These are phyloP conservation scores for Campoletis raptor DNA, from an alignment of 2,888 invertebrate species.

Conservation along the genomic window DNA sequence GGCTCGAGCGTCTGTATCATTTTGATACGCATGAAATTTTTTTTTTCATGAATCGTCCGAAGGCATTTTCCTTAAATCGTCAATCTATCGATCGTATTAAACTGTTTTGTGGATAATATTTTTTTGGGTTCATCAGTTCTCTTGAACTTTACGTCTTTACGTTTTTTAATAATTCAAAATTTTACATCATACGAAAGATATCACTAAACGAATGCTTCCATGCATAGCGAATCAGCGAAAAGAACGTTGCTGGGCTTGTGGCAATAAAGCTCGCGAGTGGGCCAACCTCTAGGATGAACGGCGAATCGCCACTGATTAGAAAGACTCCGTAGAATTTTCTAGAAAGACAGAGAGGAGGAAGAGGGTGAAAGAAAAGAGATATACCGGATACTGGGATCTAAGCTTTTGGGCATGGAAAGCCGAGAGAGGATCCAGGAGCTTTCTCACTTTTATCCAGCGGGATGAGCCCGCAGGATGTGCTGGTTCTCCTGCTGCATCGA, in stretches of 20 bases:
- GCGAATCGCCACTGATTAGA: slow-evolving; percentile 62
- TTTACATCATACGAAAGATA: not conserved
- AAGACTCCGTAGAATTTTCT: slow-evolving; percentile 44
- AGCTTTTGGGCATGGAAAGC: slow-evolving; percentile 62
- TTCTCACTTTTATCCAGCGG: slow-evolving; percentile 60
- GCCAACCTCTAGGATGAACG: slow-evolving; percentile 35
- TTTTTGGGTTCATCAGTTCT: not conserved
- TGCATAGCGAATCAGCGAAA: not conserved
- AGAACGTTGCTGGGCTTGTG: not conserved
- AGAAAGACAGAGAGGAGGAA: not conserved
- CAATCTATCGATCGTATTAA: not conserved
- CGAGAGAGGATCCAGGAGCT: slow-evolving; percentile 55
- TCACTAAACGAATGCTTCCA: not conserved
- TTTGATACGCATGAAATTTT: not conserved
- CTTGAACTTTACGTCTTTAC: not conserved
- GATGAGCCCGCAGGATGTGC: slow-evolving; percentile 36
- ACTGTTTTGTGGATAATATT: not conserved
- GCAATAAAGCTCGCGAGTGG: slow-evolving; percentile 54
- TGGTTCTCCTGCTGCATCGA: slow-evolving; percentile 46
- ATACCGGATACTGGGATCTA: slow-evolving; percentile 52
- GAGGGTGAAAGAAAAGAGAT: slow-evolving; percentile 13
- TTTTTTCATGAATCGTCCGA: not conserved
- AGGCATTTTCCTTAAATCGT: not conserved
- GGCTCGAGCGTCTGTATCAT: not conserved
- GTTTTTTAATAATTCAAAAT: not conserved